Evolutionary conservation across 2,113 vertebrate genomes (phyloP).

Genomic region (Cromileptes altivelis): DNA sequence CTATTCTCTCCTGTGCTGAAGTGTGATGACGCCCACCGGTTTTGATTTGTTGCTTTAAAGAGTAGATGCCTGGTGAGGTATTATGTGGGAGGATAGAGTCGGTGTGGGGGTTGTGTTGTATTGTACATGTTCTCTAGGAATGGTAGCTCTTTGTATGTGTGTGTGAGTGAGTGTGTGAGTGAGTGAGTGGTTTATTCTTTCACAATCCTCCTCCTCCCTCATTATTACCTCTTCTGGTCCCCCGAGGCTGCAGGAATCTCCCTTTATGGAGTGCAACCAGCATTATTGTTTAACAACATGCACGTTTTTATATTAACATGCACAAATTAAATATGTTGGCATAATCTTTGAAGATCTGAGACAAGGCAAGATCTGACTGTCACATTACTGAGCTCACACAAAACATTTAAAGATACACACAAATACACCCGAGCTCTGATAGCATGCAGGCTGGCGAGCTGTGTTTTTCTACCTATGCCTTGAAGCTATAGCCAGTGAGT

Average conservation of each 20-base stretch:
- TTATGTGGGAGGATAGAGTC: conserved; percentile 74
- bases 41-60: conserved; percentile 78
- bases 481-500: conserved; percentile 37
- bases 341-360: conserved; percentile 7
- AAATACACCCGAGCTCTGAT: conserved; percentile 1
- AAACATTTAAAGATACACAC: not conserved
- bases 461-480: conserved; percentile 17
- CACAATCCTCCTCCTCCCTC: conserved; percentile 48
- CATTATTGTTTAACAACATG: conserved; percentile 44
- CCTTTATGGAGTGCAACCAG: conserved; percentile 50
- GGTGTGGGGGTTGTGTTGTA: conserved; percentile 73
- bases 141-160: conserved; percentile 67
- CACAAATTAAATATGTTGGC: conserved; percentile 26
- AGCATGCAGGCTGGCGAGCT: conserved; percentile 21
- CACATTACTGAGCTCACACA: not conserved
- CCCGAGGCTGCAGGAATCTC: conserved; percentile 50
- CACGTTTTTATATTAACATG: conserved; percentile 39
- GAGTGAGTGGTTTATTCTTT: conserved; percentile 53
- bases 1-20: conserved; percentile 61
- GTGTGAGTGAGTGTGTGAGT: conserved; percentile 24
- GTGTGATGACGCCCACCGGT: conserved; percentile 75
- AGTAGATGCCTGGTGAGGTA: conserved; percentile 76
- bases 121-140: conserved; percentile 73
- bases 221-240: conserved; percentile 60
- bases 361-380: conserved; percentile 1